Conservation (phyloP, 2,888 invertebrate species). For the Odontocolon sp. region DNA sequence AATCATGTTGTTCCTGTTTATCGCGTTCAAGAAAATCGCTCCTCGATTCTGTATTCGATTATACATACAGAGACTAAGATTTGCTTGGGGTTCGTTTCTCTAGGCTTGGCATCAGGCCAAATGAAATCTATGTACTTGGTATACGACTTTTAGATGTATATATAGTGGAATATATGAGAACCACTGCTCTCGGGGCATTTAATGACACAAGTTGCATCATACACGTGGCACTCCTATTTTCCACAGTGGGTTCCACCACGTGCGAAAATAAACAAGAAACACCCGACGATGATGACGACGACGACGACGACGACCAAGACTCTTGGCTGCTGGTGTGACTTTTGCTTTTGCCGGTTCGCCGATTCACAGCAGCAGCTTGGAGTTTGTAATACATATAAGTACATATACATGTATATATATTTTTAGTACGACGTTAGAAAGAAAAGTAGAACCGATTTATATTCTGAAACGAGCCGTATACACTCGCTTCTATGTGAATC, state of each 20-base stretch:
- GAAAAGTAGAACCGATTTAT: too few species aligned
- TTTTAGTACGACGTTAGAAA: too few species aligned
- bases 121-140: conserved; percentile 11
- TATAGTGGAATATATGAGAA: conserved; percentile 30
- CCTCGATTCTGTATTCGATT: background rate
- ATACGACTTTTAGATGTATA: too few species aligned
- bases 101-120: conserved; percentile 11
- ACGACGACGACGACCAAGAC: background rate
- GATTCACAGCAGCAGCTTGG: too few species aligned
- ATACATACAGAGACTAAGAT: background rate
- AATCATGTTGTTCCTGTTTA: too few species aligned
- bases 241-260: conserved; percentile 45
- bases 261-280: conserved; percentile 52
- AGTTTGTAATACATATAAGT: too few species aligned
- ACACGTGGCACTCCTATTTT: conserved; percentile 52
- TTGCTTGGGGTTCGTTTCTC: background rate
- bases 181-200: conserved; percentile 17
- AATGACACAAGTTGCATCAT: conserved; percentile 47
- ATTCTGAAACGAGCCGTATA: conserved; percentile 4
- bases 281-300: conserved; percentile 2
- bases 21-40: too few species aligned
- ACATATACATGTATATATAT: too few species aligned
- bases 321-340: background rate
- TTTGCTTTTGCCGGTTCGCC: too few species aligned
- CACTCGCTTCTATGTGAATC: background rate